Evolutionary conservation across 2,797 vertebrate genomes (phyloP).

Genomic region (Ctenopoma multispine): DNA sequence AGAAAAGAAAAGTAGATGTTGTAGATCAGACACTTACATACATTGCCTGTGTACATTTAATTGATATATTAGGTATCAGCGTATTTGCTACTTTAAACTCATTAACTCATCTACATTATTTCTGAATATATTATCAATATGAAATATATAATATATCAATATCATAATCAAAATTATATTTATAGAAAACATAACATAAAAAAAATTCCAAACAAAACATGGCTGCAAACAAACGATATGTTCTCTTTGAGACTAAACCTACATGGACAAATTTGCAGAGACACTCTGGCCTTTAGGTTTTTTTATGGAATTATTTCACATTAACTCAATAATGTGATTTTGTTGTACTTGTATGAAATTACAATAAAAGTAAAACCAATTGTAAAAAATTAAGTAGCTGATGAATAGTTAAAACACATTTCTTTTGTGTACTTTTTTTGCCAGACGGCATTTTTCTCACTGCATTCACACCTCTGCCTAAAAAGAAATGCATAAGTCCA

Average conservation of each 20-base stretch:
- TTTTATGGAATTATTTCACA: constrained; percentile 23
- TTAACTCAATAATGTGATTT: constrained; percentile 9
- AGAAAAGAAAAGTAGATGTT: too few relatives aligned
- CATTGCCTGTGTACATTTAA: too few relatives aligned
- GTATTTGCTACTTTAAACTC: too few relatives aligned
- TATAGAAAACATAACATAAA: too few relatives aligned
- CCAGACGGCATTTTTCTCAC: constrained; percentile 46
- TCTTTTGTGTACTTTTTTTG: constrained; percentile 21
- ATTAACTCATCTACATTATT: too few relatives aligned
- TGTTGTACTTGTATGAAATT: background rate
- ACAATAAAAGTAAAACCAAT: background rate
- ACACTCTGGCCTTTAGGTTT: background rate
- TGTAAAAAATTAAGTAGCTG: constrained; percentile 45
- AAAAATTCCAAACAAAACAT: too few relatives aligned
- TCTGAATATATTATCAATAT: too few relatives aligned
- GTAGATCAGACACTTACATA: too few relatives aligned
- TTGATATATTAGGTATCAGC: too few relatives aligned
- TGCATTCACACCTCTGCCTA: constrained; percentile 71
- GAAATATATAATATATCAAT: too few relatives aligned
- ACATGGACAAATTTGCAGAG: background rate
- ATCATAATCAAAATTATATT: too few relatives aligned
- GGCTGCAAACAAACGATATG: background rate
- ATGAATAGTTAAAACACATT: constrained; percentile 63
- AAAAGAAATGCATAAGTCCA: constrained; percentile 66
- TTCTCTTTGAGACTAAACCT: constrained; percentile 38